Base-by-base conservation (phyloP, 35 echinoderm and acorn worm species). In the Eucidaris tribuloides region DNA sequence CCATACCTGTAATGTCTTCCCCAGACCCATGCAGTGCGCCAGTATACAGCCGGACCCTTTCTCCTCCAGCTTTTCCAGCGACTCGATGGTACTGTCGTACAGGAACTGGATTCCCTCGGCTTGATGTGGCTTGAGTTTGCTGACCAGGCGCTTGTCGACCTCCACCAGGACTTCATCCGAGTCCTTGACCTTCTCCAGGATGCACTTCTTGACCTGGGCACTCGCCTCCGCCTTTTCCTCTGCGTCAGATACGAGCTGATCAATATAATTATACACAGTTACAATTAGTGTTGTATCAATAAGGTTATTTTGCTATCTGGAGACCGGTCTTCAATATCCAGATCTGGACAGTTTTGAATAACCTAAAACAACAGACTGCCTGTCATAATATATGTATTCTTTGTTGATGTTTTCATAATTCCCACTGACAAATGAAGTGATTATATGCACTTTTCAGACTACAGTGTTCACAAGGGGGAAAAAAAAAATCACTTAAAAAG, bases 1-100 rank as follows among this genome's bases (percentile, higher is more conserved):
- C 79, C 76, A n/a, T 49, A 99, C 96, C 90, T 92, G 90, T 17
- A 99, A 81, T n/a, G 96, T 99, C 61, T 99, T 99, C 1, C 96
- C 96, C 19, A 99, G 87, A 38, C 96, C 96, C 96, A 99, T 99
- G 72, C 96, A 99, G 62, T 99, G 96, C 14, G 96, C 96, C 48
- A 99, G 59, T 24, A 99, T 99, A 66, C 90, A 93, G 20, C 96
- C 96, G 22, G 82, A 58, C 2, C 95, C 95, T 64, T 64, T 39
- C 30, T 93, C 86, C 0, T 83, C 59, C 3, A 63, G 50, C 62
- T 98, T 92, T 4, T 56, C 61, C 46, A 98, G 3, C 2, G 76
- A 82, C 50, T 98, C 95, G 81, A 88, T 87, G 28, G 86, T 93
- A 9, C 81, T 86, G 29, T 98, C 95, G 79, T 82, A 98, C 57